Conservation (phyloP, 2,797 vertebrate species). For the Lophius americanus region DNA sequence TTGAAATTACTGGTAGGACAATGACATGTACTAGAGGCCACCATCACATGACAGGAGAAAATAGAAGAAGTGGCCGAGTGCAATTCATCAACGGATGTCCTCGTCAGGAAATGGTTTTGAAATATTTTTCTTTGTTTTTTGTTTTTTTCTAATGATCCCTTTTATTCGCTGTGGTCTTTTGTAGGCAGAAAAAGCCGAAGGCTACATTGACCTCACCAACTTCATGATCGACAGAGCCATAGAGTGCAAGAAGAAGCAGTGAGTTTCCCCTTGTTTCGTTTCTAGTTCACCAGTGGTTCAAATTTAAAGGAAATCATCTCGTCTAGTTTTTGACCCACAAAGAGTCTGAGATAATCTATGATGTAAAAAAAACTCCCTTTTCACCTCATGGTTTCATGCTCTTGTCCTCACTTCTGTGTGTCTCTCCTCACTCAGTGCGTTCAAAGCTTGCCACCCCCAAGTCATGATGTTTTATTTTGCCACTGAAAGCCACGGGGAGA, state of each 20-base stretch:
- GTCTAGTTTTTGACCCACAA: not conserved
- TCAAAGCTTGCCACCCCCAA: slow-evolving; percentile 94
- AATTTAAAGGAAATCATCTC: not conserved
- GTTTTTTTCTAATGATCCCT: not conserved
- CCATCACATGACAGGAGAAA: slow-evolving; percentile 5
- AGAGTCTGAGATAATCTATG: not conserved
- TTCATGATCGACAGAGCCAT: slow-evolving; percentile 91
- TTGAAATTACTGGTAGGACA: slow-evolving; percentile 21
- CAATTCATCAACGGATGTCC: not conserved
- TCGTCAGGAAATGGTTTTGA: slow-evolving; percentile 60
- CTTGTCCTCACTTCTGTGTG: not conserved
- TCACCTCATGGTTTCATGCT: not conserved
- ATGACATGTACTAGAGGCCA: slow-evolving; percentile 7
- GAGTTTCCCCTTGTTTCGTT: slow-evolving; percentile 65
- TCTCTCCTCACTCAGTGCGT: slow-evolving; percentile 82
- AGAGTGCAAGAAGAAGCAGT: slow-evolving; percentile 99
- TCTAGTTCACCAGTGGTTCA: not conserved
- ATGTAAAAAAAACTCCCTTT: not conserved
- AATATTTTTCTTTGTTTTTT: too few relatives aligned
- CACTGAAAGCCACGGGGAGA: slow-evolving; percentile 91
- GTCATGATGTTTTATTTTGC: slow-evolving; percentile 98
- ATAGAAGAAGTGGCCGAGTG: slow-evolving; percentile 27
- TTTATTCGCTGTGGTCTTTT: slow-evolving; percentile 51
- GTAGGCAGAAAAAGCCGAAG: slow-evolving; percentile 96
- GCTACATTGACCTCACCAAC: slow-evolving; percentile 93